Evolutionary conservation across 2,113 vertebrate species (phyloP).

Genomic region (Tylochromis polylepis): DNA sequence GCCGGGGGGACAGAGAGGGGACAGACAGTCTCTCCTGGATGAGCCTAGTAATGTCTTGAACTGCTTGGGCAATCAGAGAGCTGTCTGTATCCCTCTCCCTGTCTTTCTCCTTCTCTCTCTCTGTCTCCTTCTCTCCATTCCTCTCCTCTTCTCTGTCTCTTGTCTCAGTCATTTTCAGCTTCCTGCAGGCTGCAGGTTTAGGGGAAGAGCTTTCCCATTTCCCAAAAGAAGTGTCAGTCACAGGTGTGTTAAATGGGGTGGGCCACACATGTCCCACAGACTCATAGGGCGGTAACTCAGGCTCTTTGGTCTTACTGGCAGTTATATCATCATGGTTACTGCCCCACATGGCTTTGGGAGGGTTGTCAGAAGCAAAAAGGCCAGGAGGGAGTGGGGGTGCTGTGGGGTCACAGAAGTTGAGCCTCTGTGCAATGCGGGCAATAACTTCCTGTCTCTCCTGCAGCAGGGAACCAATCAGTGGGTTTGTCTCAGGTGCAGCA

Average conservation of each 20-base stretch:
- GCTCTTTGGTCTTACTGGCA: conserved; percentile 84
- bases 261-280: conserved; percentile 65
- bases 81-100: conserved; percentile 55
- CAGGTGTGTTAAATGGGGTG: conserved; percentile 73
- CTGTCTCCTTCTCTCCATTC: neutral
- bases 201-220: conserved; percentile 71
- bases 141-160: conserved; percentile 32
- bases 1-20: conserved; percentile 61
- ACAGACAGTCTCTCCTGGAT: conserved; percentile 79
- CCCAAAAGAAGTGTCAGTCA: conserved; percentile 63
- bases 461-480: conserved; percentile 91
- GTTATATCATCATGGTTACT: conserved; percentile 71
- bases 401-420: conserved; percentile 91
- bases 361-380: conserved; percentile 71
- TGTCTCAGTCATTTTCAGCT: conserved; percentile 74
- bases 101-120: conserved; percentile 41
- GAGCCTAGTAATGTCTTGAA: conserved; percentile 75
- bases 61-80: conserved; percentile 70
- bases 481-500: conserved; percentile 80
- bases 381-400: conserved; percentile 78
- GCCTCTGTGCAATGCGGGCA: conserved; percentile 92
- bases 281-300: conserved; percentile 60
- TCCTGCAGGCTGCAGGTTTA: conserved; percentile 82
- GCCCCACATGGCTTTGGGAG: conserved; percentile 77
- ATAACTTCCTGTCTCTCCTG: conserved; percentile 97